Evolutionary conservation across 2,113 vertebrate species (phyloP).

Genomic region (Smithornis capensis): DNA sequence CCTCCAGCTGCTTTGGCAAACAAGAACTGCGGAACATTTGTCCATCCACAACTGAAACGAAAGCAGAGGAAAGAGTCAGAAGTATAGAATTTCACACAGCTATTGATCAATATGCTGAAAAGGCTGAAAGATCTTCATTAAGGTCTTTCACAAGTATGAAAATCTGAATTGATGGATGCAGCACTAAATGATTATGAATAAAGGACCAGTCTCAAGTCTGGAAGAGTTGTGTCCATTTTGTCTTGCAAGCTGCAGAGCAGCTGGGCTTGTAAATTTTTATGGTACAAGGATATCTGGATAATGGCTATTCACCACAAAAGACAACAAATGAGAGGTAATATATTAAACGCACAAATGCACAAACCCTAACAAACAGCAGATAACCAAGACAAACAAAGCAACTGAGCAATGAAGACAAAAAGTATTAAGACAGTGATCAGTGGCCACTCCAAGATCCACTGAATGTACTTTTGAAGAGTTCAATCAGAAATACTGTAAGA

Average conservation of each 20-base stretch:
- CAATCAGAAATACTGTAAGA: neutral
- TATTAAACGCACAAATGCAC: neutral
- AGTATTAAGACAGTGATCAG: neutral
- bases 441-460: neutral
- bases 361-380: neutral
- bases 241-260: neutral
- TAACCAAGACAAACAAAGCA: neutral
- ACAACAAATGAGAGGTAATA: neutral
- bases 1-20: constrained; percentile 88
- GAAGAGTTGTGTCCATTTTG: neutral
- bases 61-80: neutral
- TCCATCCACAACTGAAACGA: constrained; percentile 67
- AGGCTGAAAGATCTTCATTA: neutral
- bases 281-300: neutral
- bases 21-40: constrained; percentile 87
- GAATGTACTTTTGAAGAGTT: neutral
- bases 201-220: neutral
- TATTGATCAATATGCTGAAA: neutral
- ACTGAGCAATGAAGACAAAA: neutral
- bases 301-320: neutral
- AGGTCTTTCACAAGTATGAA: neutral
- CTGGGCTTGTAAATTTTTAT: neutral
- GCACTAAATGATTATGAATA: neutral
- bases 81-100: neutral
- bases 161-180: neutral